Base-by-base conservation (phyloP, 2,888 invertebrate genomes). In the Amblyjoppa proteus region DNA sequence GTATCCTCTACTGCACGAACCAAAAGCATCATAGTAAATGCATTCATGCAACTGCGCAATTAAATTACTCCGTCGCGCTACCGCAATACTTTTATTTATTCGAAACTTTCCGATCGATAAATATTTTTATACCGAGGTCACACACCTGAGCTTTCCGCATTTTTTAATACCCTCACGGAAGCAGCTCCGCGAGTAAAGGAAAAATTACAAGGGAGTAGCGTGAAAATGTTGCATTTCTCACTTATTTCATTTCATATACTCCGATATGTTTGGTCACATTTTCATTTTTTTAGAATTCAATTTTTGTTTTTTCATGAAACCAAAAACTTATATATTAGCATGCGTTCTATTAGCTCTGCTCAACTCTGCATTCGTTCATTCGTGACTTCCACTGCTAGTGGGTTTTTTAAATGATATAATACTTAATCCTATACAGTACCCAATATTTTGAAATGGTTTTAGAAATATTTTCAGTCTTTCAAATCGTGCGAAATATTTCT, bases 1-100 rank as follows among this genome's bases (percentile, higher is more conserved):
- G 11, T 58, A 25, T 58, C 28, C 13, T 25, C 58, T 25, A 58
- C 58, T 28, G 58, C 25, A 9, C 56, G 11, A 28, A 28, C 58
- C 28, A 25, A 28, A 58, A 25, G 25, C 58, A 58, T 58, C 58
- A 25, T 28, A 11, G 11, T 64, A 34, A 34, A 64, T 34, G 64
- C 31, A 34, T 16, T 34, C n/a, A 34, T 64, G 64, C 64, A 64
- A 31, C 64, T 34, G 64, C 31, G 31, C 64, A 31, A 64, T 31
- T 34, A 4, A 31, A 4, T 64, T 16, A 31, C 64, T 64, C 13
- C 3, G 64, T 58, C 13, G 25, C 58, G 13, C 13, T 2, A 34
- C 31, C 64, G 2, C 34, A n/a, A 64, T 16, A 31, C 5, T 31
- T 64, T 64, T 34, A 53, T 64, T 34, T 34, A 16, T 31, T 64